Base-by-base conservation (phyloP, 2,888 invertebrate species). In the Mythimna vitellina region DNA sequence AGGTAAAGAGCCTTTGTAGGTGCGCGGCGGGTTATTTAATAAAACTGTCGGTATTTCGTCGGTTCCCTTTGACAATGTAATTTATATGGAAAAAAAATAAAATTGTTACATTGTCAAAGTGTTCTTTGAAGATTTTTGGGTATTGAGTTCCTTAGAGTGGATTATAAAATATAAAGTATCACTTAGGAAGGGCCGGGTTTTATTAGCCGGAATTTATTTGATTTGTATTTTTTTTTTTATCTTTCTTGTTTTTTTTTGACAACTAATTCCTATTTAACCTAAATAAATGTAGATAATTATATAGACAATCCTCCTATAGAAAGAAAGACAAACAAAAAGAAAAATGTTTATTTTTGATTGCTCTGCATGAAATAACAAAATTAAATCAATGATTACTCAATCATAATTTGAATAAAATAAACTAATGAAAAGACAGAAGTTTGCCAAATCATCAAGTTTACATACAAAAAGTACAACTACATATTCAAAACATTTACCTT, bases 1-100 rank as follows among this genome's bases (percentile, higher is more conserved):
- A 87, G 68, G 76, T 54, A 73, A 61, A 81, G 70, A 83, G 85
- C 84, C 70, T 78, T 77, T 74, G 72, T 71, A 86, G 81, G 78
- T 80, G 75, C 70, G 77, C 64, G 20, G 29, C 67, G 74, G 83
- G 78, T 86, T 84, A 86, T 82, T 84, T 85, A 87, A 82, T 82
- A 80, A 80, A 86, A 84, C 65, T 80, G 69, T 77, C 14, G 42
- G 42, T 42, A 81, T 81, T 77, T 71, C 77, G 72, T 76, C 64
- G 65, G 76, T 77, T 77, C 66, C 35, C 74, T 85, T 82, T 82
- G 86, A 83, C 57, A 83, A 73, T 72, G 70, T 85, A 78, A 86
- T 82, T 81, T 84, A 74, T 78, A 73, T 76, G 51, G 56, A 76
- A 58, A 65, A 81, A 58, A 72, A 57, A 70, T 82, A 64, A 75